phyloP scores from a whole-genome alignment of 64 coral and sea anemone genomes.

The Stichodactyla mertensii region DNA sequence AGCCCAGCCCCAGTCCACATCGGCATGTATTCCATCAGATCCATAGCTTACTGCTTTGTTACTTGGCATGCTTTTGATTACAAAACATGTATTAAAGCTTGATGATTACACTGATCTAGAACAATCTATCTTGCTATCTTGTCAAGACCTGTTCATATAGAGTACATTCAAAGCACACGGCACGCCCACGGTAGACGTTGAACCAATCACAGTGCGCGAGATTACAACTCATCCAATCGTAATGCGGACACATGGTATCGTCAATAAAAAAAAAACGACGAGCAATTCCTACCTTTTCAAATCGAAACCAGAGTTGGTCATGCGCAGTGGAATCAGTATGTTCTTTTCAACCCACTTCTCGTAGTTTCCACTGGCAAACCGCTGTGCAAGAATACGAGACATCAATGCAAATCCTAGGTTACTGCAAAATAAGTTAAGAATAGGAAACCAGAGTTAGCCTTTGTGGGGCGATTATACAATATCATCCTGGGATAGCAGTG shows the following conservation, averaged over 20 bases:
- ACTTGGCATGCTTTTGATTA: neutral
- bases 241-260: too few species aligned
- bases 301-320: conserved; percentile 76
- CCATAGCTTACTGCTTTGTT: conserved; percentile 76
- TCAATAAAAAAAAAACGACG: neutral
- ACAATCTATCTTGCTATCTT: too few species aligned
- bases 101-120: too few species aligned
- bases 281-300: conserved; percentile 43
- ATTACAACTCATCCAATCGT: too few species aligned
- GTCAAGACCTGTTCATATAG: too few species aligned
- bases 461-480: neutral
- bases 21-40: conserved; percentile 23
- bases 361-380: conserved; percentile 64
- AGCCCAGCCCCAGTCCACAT: conserved; percentile 85
- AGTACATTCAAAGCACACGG: too few species aligned
- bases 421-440: conserved; percentile 33
- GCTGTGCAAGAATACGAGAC: conserved; percentile 54
- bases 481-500: neutral
- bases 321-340: conserved; percentile 64
- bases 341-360: conserved; percentile 71
- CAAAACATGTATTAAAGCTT: neutral
- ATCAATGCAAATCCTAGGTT: conserved; percentile 86
- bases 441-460: neutral
- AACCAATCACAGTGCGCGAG: too few species aligned
- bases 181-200: too few species aligned